Evolutionary conservation across 2,888 invertebrate species (phyloP).

Genomic region (Scaeva pyrastri): DNA sequence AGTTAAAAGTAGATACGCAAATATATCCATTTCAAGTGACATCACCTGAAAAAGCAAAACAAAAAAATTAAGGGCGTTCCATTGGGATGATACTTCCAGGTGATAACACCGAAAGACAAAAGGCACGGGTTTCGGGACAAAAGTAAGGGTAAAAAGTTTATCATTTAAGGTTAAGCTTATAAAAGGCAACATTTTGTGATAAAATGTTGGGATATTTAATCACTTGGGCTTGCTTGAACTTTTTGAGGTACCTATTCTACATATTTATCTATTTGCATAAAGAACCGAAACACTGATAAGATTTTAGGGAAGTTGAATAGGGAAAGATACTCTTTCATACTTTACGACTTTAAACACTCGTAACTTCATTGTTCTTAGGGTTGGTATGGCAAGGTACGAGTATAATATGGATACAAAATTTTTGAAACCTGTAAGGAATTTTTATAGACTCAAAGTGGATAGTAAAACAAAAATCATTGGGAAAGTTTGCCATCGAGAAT

Average conservation of each 20-base stretch:
- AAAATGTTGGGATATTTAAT: conserved; percentile 19
- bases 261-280: not conserved
- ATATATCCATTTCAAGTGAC: conserved; percentile 59
- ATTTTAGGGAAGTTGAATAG: conserved; percentile 11
- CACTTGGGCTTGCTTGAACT: conserved; percentile 25
- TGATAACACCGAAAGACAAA: not conserved
- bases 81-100: not conserved
- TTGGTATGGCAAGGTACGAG: not conserved
- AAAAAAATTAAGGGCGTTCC: not conserved
- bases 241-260: not conserved
- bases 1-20: conserved; percentile 31
- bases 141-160: conserved; percentile 5
- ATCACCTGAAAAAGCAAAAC: conserved; percentile 33
- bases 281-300: not conserved
- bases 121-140: too few species aligned
- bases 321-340: not conserved
- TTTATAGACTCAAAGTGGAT: not conserved
- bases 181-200: conserved; percentile 19
- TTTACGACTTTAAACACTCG: not conserved
- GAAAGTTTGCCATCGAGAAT: not conserved
- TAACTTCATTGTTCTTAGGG: conserved; percentile 4
- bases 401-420: too few species aligned
- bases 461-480: conserved; percentile 9
- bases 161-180: conserved; percentile 5
- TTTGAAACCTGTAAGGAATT: not conserved